Conservation (phyloP, 2,797 vertebrate genomes). For the Diglossa cyanea region DNA sequence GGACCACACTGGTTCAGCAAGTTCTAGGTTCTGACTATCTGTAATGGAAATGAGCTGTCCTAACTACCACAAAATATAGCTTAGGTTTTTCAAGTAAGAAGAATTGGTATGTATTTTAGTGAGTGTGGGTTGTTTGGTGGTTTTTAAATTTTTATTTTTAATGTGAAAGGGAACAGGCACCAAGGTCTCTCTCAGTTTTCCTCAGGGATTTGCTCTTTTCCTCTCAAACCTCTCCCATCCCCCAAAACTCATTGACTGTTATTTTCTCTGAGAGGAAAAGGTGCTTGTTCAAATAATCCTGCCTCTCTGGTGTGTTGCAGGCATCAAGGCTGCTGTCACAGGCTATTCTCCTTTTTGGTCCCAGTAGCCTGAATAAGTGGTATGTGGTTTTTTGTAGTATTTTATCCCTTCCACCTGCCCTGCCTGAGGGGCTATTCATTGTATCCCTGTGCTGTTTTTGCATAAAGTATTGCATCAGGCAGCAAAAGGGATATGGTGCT, state of each 20-base stretch:
- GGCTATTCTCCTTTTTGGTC: neutral
- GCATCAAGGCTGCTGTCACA: neutral
- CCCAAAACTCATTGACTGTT: neutral
- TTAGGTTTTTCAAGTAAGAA: neutral
- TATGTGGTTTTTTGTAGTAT: neutral
- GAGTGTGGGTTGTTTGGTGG: neutral
- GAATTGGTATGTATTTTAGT: neutral
- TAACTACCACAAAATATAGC: neutral
- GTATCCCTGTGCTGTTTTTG: neutral
- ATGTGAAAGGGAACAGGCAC: neutral
- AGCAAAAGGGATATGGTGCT: neutral
- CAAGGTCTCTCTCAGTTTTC: neutral
- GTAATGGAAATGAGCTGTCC: neutral
- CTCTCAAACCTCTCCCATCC: neutral
- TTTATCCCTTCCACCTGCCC: neutral
- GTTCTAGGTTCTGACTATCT: neutral
- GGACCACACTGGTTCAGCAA: neutral
- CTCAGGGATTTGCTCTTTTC: neutral
- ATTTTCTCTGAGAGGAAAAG: neutral
- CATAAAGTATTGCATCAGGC: neutral
- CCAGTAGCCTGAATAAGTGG: neutral
- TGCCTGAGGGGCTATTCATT: neutral
- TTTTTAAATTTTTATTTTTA: rapidly evolving
- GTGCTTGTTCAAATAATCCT: neutral
- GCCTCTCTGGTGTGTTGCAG: neutral